phyloP scores from a whole-genome alignment of 2,113 vertebrate genomes.

The Trinectes maculatus region DNA sequence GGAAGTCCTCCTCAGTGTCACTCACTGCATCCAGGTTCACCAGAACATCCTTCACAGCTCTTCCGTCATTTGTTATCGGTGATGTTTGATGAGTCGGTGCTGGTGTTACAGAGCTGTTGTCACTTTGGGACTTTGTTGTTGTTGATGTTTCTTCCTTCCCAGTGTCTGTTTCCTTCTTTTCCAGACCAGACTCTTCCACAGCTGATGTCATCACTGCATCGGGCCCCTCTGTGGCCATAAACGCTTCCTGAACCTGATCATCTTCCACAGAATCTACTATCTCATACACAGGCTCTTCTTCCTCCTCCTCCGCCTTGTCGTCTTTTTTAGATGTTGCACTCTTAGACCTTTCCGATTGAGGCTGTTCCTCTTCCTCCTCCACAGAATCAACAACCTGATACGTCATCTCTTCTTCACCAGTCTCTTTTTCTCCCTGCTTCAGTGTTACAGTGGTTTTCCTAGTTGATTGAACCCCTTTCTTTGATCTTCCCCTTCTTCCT shows the following conservation, averaged over 20 bases:
- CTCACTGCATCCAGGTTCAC: constrained; percentile 89
- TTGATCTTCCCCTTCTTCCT: constrained; percentile 43
- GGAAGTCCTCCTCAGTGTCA: constrained; percentile 85
- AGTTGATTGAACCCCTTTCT: constrained; percentile 10
- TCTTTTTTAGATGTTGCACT: neutral
- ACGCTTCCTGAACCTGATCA: constrained; percentile 36
- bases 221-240: neutral
- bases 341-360: neutral
- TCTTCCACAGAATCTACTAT: constrained; percentile 60
- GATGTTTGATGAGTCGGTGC: too few relatives aligned
- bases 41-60: constrained; percentile 33
- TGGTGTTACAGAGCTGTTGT: too few relatives aligned
- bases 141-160: neutral
- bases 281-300: constrained; percentile 26
- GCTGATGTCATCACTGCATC: neutral
- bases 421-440: neutral
- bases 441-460: neutral
- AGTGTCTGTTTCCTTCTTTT: neutral
- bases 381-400: constrained; percentile 68
- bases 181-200: neutral
- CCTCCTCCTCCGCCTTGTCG: neutral
- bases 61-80: neutral
- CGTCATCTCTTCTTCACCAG: constrained; percentile 22
- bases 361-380: constrained; percentile 39
- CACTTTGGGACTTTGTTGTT: neutral